A percentile compares a stretch with the other conserved stretches of the same genome.
phyloP scores from a whole-genome alignment of 1,140 invertebrate species.

The Muscidifurax raptorellus region DNA sequence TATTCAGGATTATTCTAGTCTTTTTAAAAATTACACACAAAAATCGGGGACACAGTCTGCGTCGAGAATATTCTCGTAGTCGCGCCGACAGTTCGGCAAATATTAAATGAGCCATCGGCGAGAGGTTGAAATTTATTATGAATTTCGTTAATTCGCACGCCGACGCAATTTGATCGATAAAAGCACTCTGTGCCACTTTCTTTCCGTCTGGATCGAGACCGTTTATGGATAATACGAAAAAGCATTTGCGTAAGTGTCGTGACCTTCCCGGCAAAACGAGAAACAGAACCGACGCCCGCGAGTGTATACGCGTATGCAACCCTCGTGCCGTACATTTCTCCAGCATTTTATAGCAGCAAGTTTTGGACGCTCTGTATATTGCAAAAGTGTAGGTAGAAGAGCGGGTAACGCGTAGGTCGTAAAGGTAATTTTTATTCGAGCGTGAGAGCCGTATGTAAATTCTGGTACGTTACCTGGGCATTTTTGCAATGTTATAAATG shows the following conservation, averaged over 20 bases:
- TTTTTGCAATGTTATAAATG: no score
- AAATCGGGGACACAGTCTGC: no score
- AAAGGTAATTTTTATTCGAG: background rate
- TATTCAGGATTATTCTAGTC: no score
- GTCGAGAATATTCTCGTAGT: no score
- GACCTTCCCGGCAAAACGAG: slow-evolving; percentile 34
- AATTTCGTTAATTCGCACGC: background rate
- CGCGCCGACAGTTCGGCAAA: no score
- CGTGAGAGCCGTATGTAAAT: no score
- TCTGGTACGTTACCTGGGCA: no score
- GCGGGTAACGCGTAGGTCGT: background rate
- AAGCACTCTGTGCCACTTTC: background rate
- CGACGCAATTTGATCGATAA: background rate
- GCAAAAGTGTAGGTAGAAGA: background rate
- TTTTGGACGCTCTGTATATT: background rate
- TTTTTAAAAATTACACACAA: no score
- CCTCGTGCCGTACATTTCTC: slow-evolving; percentile 30
- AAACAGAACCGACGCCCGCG: slow-evolving; percentile 42
- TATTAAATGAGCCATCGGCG: no score
- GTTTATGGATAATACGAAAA: background rate
- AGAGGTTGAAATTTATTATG: no score
- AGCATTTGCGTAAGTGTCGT: background rate
- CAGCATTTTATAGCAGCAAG: slow-evolving; percentile 34
- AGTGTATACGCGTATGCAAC: background rate
- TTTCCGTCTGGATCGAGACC: background rate